Evolutionary conservation across 2,888 invertebrate genomes (phyloP), one percentile per base, ranked within the genome.

Genomic region (Polietes domitor): DNA sequence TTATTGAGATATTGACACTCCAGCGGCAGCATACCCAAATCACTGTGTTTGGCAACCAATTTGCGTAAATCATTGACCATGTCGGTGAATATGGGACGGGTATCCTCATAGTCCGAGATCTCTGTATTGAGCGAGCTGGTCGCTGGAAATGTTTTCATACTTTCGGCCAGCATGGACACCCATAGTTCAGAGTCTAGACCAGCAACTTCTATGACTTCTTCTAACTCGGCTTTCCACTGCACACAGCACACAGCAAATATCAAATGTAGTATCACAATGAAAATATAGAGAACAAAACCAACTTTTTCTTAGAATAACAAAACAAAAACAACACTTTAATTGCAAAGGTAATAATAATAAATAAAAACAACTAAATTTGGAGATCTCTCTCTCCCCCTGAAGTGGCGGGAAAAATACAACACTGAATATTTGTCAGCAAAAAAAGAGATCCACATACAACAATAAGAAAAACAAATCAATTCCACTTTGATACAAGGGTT

Each of bases 1-100:
- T 98, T 98, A 93, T 98, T 99, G 86, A 99, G 94, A 93, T 98
- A 99, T 91, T 98, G 96, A 93, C 98, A 98, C 93, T 99, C 99
- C 90, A 98, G 94, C 2, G 99, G 99, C 88, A 98, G 93, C 94
- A 98, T 96, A 86, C 96, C 96, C 75, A 96, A 93, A 88, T 98
- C 98, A 80, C 96, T 95, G 91, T 97, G 97, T 91, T 97, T 97
- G 75, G 95, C 95, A 28, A 97, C 94, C 86, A 97, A 93, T 92
- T 97, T 95, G 86, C 95, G 94, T 76, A 98, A 93, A 91, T 98
- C 98, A 85, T 95, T 95, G 2, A 97, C 95, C 93, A 98, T 95
- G 90, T 98, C 98, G 68, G 96, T 96, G 90, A 98, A 97, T 86
- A 98, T 97, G 21, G 96, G 96, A 87, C 97, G 94, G 32, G 97